A percentile compares a stretch with the other conserved stretches of the same genome.
Evolutionary conservation across 1,140 invertebrate species (phyloP).

Genomic region (Ceratina japonica): DNA sequence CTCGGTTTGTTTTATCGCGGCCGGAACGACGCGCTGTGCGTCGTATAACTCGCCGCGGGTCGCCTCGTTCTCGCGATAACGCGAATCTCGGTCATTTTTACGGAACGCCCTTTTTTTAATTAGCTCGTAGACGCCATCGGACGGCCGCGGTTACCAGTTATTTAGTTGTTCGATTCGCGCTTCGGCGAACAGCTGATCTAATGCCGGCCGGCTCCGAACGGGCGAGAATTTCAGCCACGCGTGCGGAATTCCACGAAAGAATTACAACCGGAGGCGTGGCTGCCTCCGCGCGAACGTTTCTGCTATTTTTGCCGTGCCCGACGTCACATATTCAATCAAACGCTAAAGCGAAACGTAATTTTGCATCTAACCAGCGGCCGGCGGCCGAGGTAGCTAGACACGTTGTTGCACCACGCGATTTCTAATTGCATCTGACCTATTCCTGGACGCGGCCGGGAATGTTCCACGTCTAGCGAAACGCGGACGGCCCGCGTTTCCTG

Average conservation of each 20-base stretch:
- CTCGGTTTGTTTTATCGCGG: constrained; percentile 30
- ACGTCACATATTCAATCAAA: background rate
- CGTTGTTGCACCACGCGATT: background rate
- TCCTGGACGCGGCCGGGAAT: background rate
- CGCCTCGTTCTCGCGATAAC: background rate
- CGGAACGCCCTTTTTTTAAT: constrained; percentile 26
- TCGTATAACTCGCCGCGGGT: background rate
- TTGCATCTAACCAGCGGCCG: background rate
- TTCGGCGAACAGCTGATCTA: constrained; percentile 9
- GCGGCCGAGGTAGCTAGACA: background rate
- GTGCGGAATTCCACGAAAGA: background rate
- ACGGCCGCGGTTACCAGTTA: constrained; percentile 2
- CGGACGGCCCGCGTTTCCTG: too few relatives aligned
- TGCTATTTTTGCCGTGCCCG: background rate
- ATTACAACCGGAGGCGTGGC: background rate
- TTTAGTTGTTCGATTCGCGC: constrained; percentile 17
- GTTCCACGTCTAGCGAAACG: background rate
- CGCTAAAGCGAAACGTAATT: background rate
- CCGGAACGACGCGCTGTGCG: background rate
- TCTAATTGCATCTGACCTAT: constrained; percentile 7
- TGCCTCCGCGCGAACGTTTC: background rate
- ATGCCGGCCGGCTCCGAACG: background rate
- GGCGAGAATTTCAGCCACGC: background rate
- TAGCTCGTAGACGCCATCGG: constrained; percentile 24
- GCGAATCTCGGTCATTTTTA: constrained; percentile 13